Base-by-base conservation (phyloP, 2,888 invertebrate species). In the Drosophila flavopinicola region DNA sequence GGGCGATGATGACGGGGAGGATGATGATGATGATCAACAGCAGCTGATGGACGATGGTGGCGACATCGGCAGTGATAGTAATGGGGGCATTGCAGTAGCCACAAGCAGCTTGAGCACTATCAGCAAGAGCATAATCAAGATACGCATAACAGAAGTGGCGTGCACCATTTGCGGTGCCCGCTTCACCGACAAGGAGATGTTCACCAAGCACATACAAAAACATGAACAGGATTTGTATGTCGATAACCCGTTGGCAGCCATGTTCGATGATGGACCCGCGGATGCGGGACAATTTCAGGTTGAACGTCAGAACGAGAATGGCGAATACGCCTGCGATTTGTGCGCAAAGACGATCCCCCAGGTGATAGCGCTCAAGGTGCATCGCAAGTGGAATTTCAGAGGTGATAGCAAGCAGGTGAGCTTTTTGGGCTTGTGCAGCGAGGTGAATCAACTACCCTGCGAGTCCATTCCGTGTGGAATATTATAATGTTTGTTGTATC, bases 321-420 rank as follows among this genome's bases (percentile, higher is more conserved):
- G 91, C 60, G 90, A 91, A 64, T 91, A 90, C 63, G 90, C 90
- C 39, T 91, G 91, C 76, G 91, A 91, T 82, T 85, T 91, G 66
- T 91, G 91, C 68, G 76, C 89, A 6, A 91, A 91, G 85, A 88
- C 89, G 39, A 91, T 91, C 71, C 88, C 91, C 51, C 90, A 90
- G 79, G 88, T 91, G 86, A 91, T 90, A 54, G 91, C 91, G 59
- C 83, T 91, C 53, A 91, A 91, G 86, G 91, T 91, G 69, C 91
- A 91, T 89, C 90, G 91, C 76, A 91, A 91, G 80, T 91, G 91
- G 91, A 91, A 91, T 90, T 91, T 91, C 87, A 90, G 91, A 85
- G 90, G 90, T 89, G 91, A 91, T 89, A 90, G 90, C 85, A 91
- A 91, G 89, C 91, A 91, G 90, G 91, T 91, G 90, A 90, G 90